Conservation (phyloP, 2,113 vertebrate genomes). For the Neogobius melanostomus region DNA sequence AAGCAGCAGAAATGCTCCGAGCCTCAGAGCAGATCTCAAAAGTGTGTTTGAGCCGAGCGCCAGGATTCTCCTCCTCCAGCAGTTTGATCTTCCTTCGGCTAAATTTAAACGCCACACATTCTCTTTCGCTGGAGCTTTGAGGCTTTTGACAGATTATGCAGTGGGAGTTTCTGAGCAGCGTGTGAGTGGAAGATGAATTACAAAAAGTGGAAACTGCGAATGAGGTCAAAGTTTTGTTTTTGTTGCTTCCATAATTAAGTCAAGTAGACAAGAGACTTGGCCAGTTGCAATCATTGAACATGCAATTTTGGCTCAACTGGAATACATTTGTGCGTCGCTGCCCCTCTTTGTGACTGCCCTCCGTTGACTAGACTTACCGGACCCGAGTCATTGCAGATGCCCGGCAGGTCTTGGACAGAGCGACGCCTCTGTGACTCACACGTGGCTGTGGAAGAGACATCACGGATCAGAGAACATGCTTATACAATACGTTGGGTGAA, state of each 20-base stretch:
- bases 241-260: too few species aligned
- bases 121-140: background rate
- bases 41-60: conserved; percentile 3
- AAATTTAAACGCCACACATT: conserved; percentile 20
- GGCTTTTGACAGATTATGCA: conserved; percentile 2
- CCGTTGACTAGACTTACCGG: conserved; percentile 81
- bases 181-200: background rate
- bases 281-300: too few species aligned
- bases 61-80: background rate
- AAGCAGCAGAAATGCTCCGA: background rate
- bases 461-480: conserved; percentile 49
- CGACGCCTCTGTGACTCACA: conserved; percentile 92
- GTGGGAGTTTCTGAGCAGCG: conserved; percentile 9
- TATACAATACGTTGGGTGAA: background rate
- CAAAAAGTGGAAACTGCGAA: background rate
- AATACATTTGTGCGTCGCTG: background rate
- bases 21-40: conserved; percentile 23
- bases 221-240: background rate
- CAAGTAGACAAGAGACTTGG: background rate
- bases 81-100: conserved; percentile 19
- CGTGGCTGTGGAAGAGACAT: conserved; percentile 75
- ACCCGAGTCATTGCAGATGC: conserved; percentile 87
- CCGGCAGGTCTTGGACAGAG: conserved; percentile 93
- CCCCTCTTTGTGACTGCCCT: background rate
- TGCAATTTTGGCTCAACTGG: too few species aligned